Evolutionary conservation across 2,113 vertebrate species (phyloP), one percentile per base, ranked within the genome.

Genomic region (Symphodus melops): DNA sequence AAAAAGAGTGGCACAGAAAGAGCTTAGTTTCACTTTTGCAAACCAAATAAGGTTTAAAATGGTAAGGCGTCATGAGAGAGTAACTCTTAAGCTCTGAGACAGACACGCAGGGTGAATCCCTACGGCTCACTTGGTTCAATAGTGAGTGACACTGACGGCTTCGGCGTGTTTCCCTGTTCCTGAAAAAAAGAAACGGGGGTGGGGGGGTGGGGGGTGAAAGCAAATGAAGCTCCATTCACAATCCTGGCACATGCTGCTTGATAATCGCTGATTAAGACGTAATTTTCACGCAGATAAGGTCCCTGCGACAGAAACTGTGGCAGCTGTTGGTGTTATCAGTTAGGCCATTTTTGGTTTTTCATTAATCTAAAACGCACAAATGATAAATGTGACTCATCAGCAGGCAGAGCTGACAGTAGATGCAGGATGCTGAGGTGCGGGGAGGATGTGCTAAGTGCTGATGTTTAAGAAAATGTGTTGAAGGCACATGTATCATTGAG

Each of bases 41-140:
- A 93, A 92, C 91, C 93, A 94, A 94, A 93, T 94, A 92, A 86
- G 91, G 92, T 92, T 93, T 93, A 91, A 93, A 94, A 92, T 91
- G 89, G 85, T 90, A 87, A 85, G 81, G 86, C 83, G 87, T 84
- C 92, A 90, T 91, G 86, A 90, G 88, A 93, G 91, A 91, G 91
- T 86, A 90, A 88, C 75, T 85, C 88, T 90, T 90, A 90, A 94
- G 89, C 91, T 77, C 77, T 64, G 83, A 88, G 77, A 92, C 84
- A 91, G 93, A 91, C 87, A 92, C 44, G 78, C 86, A 84, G 81
- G 84, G 81, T 88, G 91, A 86, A 87, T 92, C 86, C 87, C 83
- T 67, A 66, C 61, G 74, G 85, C 77, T 90, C 77, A 67, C 87
- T 78, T 66, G 82, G 78, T 86, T 89, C 82, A 81, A 72, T 76